Base-by-base conservation (phyloP, 2,888 invertebrate species). In the Tenodera sinensis region DNA sequence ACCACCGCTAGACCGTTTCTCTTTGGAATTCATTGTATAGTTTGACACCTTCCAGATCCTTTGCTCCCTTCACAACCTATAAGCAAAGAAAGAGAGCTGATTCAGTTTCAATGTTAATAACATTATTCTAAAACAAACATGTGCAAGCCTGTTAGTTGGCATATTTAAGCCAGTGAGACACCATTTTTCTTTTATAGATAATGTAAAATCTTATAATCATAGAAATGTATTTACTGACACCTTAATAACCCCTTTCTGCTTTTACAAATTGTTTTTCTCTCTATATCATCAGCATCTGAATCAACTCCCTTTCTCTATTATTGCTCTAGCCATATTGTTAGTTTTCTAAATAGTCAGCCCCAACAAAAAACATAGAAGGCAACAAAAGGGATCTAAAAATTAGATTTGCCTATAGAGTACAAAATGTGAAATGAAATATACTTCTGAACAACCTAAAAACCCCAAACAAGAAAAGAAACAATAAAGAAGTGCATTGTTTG, bases 61-160 rank as follows among this genome's bases (percentile, higher is more conserved):
- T 83, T 83, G 88, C 88, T 84, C 84, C 47, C 84, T 88, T 83
- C 88, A 88, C 83, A 89, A 90, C 90, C 90, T 90, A 90, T 87
- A 90, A 90, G 81, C 84, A 88, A 89, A 88, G 84, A 90, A 89
- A 90, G 89, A 90, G 90, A 90, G 90, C 89, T 90, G 90, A 90
- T 90, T 90, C 90, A 90, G 88, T 90, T 84, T 83, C 15, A 88
- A 71, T 28, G 27, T 54, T 28, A 28, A 81, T 83, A 87, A 15
- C n/a, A n/a, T 15, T 3, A 54, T 28, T 71, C 14, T 28, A 28
- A 83, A 42, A 20, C n/a, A 88, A 88, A 83, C 47, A 83, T 30
- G 15, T 83, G 14, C 83, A 83, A 12, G 30, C 47, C 28, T 42
- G 27, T 25, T 8, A 83, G 4, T 88, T 20, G 83, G 42, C n/a